These are phyloP conservation scores for Germaria angustata DNA, from an alignment of 2,888 invertebrate species.

Conservation along the genomic window DNA sequence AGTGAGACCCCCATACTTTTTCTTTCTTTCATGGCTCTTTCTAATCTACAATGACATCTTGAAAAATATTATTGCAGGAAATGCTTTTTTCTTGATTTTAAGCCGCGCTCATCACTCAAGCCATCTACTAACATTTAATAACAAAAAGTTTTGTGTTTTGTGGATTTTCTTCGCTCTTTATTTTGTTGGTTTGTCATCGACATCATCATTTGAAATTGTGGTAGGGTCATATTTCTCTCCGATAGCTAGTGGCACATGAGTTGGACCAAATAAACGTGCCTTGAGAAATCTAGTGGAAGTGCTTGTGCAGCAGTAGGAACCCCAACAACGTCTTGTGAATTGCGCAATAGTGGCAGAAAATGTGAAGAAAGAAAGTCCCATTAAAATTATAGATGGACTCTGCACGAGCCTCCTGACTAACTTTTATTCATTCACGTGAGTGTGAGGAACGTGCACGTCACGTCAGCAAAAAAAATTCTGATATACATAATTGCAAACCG, in stretches of 20 bases:
- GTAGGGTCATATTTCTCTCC: background rate
- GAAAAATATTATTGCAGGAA: slow-evolving; percentile 30
- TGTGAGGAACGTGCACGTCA: too few species aligned
- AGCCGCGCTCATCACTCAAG: slow-evolving; percentile 1
- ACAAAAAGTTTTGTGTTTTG: background rate
- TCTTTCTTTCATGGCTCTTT: background rate
- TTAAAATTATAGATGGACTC: background rate
- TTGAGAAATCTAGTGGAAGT: slow-evolving; percentile 44
- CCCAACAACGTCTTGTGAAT: slow-evolving; percentile 6
- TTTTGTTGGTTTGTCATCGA: background rate
- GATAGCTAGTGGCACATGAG: background rate
- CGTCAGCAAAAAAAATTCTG: too few species aligned
- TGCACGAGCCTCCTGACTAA: too few species aligned
- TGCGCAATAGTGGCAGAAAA: slow-evolving; percentile 34
- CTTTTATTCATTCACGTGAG: too few species aligned
- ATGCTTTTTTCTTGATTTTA: slow-evolving; percentile 23
- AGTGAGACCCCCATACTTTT: background rate
- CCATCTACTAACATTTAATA: slow-evolving; percentile 11
- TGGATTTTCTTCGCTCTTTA: background rate
- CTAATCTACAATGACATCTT: slow-evolving; percentile 18
- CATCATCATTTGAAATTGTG: background rate
- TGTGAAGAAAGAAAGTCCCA: background rate
- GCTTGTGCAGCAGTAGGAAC: background rate
- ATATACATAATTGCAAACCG: too few species aligned
- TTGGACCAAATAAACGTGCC: background rate